Percentiles rank a stretch among this genome's conserved stretches.
These are phyloP conservation scores for Nineta flava DNA, from an alignment of 2,888 invertebrate genomes.

Conservation along the genomic window DNA sequence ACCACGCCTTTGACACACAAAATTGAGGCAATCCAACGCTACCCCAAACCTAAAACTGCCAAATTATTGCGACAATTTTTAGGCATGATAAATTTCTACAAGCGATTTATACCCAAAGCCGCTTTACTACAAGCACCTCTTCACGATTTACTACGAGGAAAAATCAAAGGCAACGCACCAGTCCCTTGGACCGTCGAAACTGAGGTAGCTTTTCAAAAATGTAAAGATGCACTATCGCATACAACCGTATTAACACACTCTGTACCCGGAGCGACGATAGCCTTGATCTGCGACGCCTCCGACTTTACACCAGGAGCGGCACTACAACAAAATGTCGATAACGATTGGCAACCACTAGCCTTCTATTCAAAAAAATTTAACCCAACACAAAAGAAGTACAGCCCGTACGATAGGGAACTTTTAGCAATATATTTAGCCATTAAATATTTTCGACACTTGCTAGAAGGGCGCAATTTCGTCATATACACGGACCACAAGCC, in stretches of 20 bases:
- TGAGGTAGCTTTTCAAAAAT: constrained; percentile 15
- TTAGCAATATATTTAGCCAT: constrained; percentile 22
- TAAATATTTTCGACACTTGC: constrained; percentile 20
- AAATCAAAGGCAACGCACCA: neutral
- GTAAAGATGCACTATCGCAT: constrained; percentile 15
- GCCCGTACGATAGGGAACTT: constrained; percentile 21
- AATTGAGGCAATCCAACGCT: constrained; percentile 3
- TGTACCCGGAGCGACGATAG: constrained; percentile 14
- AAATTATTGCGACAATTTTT: constrained; percentile 6
- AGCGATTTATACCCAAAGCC: neutral
- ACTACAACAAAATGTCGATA: constrained; percentile 18
- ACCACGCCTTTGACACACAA: constrained; percentile 4
- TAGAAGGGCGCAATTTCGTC: constrained; percentile 21
- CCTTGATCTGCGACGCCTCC: constrained; percentile 20
- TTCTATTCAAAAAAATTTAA: neutral
- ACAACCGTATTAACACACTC: constrained; percentile 21
- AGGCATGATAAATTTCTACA: no score
- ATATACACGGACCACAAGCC: constrained; percentile 24
- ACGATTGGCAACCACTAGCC: constrained; percentile 17
- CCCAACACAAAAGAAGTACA: neutral
- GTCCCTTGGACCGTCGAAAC: neutral
- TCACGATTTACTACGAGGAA: neutral
- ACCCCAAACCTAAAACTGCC: constrained; percentile 6
- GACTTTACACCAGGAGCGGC: constrained; percentile 20
- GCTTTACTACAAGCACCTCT: neutral